phyloP scores from a whole-genome alignment of 2,888 invertebrate genomes.

The Ecliptopera silaceata region DNA sequence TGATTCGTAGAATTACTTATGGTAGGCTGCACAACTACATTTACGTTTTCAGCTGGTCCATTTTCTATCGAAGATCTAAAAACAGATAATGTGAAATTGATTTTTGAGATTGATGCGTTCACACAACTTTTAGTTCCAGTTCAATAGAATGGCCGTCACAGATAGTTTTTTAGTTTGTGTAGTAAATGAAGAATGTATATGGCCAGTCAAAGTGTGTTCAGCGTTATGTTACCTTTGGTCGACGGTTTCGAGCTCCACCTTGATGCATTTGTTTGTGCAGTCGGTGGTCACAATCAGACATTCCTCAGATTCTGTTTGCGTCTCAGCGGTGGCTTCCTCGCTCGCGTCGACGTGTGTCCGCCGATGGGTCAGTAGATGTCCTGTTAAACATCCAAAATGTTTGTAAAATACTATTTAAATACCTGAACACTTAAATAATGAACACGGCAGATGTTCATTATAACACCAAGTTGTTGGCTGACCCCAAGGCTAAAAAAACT shows the following conservation, averaged over 20 bases:
- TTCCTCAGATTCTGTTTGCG: slow-evolving; percentile 58
- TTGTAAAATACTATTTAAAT: no score
- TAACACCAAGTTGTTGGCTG: no score
- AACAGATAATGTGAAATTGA: no score
- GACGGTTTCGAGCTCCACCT: slow-evolving; percentile 53
- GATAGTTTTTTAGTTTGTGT: no score
- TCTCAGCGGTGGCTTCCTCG: slow-evolving; percentile 53
- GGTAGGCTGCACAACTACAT: slow-evolving; percentile 38
- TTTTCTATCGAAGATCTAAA: slow-evolving; percentile 58
- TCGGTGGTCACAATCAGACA: slow-evolving; percentile 41
- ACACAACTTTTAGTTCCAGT: no score
- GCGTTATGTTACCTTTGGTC: slow-evolving; percentile 61
- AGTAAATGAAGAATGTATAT: no score
- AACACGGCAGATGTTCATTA: no score
- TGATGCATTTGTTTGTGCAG: slow-evolving; percentile 65
- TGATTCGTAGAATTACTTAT: slow-evolving; percentile 45
- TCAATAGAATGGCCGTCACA: no score
- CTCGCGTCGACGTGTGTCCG: slow-evolving; percentile 87
- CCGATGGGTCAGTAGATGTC: slow-evolving; percentile 90
- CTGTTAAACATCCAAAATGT: slow-evolving; percentile 47
- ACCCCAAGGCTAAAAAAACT: no score
- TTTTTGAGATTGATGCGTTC: no score
- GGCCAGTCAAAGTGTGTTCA: no score
- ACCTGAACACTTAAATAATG: no score
- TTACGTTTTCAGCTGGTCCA: slow-evolving; percentile 53